Evolutionary conservation across 2,888 invertebrate genomes (phyloP).

Genomic region (Tyria jacobaeae): DNA sequence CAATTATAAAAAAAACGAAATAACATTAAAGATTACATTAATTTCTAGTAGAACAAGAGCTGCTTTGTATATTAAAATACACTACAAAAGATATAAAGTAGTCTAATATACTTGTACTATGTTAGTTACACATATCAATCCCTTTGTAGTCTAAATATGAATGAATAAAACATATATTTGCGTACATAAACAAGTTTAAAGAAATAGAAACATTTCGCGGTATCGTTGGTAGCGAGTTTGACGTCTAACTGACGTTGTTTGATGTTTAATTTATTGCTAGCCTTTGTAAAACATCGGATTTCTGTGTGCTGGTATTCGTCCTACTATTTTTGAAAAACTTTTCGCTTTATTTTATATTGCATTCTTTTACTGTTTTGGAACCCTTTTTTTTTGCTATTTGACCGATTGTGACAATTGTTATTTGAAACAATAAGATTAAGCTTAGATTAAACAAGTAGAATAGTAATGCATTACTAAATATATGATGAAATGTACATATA

Average conservation of each 20-base stretch:
- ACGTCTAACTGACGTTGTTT: slow-evolving; percentile 1
- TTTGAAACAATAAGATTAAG: too few species aligned
- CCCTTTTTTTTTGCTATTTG: too few species aligned
- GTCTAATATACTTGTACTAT: not conserved
- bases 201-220: not conserved
- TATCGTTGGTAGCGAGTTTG: not conserved
- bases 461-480: too few species aligned
- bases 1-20: not conserved
- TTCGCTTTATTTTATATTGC: too few species aligned
- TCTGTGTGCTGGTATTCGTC: not conserved
- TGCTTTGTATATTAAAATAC: not conserved
- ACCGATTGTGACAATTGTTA: too few species aligned
- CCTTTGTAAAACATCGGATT: not conserved
- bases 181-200: not conserved
- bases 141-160: not conserved
- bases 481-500: too few species aligned
- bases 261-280: not conserved
- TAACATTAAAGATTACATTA: too few species aligned
- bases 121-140: not conserved
- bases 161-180: not conserved
- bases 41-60: not conserved
- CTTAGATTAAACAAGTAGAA: too few species aligned
- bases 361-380: too few species aligned
- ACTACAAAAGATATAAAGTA: not conserved
- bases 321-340: not conserved